Evolutionary conservation across 2,797 vertebrate genomes (phyloP).

Genomic region (Phylloscopus collybita): DNA sequence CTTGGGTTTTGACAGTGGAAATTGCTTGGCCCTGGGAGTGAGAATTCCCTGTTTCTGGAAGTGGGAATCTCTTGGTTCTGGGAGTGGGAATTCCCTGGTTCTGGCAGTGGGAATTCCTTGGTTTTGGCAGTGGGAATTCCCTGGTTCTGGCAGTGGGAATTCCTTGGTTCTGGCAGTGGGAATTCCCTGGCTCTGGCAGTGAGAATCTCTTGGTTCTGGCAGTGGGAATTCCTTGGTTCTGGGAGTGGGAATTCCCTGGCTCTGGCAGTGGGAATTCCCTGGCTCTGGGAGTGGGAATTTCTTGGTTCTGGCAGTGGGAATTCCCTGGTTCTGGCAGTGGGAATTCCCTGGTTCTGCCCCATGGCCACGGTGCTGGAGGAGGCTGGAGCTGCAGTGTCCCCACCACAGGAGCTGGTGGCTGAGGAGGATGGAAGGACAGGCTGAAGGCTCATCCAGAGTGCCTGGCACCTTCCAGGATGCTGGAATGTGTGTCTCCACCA

Average conservation of each 20-base stretch:
- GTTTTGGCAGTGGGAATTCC: background rate
- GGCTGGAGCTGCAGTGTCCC: background rate
- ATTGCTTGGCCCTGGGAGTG: accelerated
- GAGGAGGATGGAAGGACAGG: background rate
- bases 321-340: accelerated
- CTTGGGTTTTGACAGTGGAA: background rate
- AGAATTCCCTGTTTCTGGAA: background rate
- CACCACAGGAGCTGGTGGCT: background rate
- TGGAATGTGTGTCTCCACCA: background rate
- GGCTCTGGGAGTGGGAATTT: background rate
- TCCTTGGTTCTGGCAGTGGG: background rate
- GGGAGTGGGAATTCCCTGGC: background rate
- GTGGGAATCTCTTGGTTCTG: too few species aligned
- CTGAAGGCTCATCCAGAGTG: background rate
- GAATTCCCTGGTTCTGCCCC: background rate
- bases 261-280: background rate
- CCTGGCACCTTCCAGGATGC: background rate
- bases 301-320: background rate
- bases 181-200: background rate
- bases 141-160: background rate
- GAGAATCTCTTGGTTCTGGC: background rate
- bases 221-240: too few species aligned
- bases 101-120: background rate
- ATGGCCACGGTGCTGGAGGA: accelerated
- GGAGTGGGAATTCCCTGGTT: background rate